phyloP scores from a whole-genome alignment of 1,140 invertebrate genomes.

The Acromyrmex heyeri region DNA sequence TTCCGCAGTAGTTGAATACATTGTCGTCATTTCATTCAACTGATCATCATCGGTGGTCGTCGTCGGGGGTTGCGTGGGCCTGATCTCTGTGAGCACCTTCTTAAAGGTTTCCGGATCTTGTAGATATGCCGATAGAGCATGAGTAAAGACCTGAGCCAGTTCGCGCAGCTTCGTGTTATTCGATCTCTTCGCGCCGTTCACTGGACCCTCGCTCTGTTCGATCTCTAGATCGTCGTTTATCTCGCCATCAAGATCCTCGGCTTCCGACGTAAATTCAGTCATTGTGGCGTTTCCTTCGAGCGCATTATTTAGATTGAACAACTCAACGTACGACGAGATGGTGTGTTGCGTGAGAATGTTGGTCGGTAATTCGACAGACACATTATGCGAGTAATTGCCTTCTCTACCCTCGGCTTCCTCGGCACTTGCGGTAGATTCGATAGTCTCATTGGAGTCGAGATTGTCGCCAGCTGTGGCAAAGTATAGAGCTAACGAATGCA shows the following conservation, averaged over 20 bases:
- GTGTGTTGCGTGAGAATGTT: constrained; percentile 83
- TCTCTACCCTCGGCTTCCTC: constrained; percentile 68
- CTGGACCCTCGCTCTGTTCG: constrained; percentile 88
- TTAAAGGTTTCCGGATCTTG: constrained; percentile 93
- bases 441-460: constrained; percentile 85
- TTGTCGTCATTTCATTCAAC: constrained; percentile 75
- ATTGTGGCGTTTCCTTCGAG: constrained; percentile 82
- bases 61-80: constrained; percentile 92
- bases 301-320: constrained; percentile 85
- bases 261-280: constrained; percentile 79
- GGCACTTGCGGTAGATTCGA: constrained; percentile 73
- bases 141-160: constrained; percentile 93
- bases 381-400: constrained; percentile 57
- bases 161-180: constrained; percentile 90
- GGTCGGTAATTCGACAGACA: constrained; percentile 79
- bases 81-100: constrained; percentile 90
- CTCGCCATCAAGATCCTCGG: constrained; percentile 81
- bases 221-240: constrained; percentile 88
- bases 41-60: constrained; percentile 60
- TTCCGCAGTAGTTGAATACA: constrained; percentile 79
- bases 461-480: constrained; percentile 91
- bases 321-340: constrained; percentile 81
- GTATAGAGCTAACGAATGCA: constrained; percentile 92
- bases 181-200: constrained; percentile 85
- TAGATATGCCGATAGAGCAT: constrained; percentile 92